A percentile compares a stretch with the other conserved stretches of the same genome.
phyloP scores from a whole-genome alignment of 2,888 invertebrate species.

The Chymomyza fuscimana region DNA sequence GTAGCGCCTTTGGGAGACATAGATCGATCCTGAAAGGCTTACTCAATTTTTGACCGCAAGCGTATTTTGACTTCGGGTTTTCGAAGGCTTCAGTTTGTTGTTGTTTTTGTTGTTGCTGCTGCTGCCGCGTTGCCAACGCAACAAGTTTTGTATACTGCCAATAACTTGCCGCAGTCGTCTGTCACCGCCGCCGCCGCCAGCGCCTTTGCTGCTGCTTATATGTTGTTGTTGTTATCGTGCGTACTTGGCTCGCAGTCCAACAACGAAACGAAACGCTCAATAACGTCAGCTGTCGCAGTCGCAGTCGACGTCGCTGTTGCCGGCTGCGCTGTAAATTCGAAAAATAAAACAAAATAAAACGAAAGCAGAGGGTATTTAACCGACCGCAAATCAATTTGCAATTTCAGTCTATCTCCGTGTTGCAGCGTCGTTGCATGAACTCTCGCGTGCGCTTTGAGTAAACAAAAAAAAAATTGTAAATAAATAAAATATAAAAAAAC shows the following conservation, averaged over 20 bases:
- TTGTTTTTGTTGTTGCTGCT: background rate
- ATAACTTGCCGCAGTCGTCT: conserved; percentile 61
- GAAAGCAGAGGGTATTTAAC: conserved; percentile 80
- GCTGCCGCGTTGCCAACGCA: conserved; percentile 57
- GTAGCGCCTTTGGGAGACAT: background rate
- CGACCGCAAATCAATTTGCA: conserved; percentile 80
- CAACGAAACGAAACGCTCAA: conserved; percentile 48
- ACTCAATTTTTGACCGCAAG: background rate
- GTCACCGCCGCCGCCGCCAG: conserved; percentile 42
- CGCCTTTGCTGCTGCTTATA: background rate
- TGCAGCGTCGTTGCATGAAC: conserved; percentile 79
- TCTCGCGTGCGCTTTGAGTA: conserved; percentile 58
- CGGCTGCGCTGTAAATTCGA: conserved; percentile 33
- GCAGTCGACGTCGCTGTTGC: conserved; percentile 23
- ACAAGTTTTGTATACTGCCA: conserved; percentile 70
- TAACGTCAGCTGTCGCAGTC: conserved; percentile 46
- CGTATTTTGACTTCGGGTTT: background rate
- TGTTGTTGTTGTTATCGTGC: conserved; percentile 56
- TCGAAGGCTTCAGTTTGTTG: background rate
- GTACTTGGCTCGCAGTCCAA: conserved; percentile 51
- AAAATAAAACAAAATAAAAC: conserved; percentile 58
- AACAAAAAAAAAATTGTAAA: conserved; percentile 27
- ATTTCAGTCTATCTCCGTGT: conserved; percentile 81
- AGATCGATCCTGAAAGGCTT: background rate
- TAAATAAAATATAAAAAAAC: conserved; percentile 25